These are phyloP conservation scores for Propithecus deckenii DNA, from an alignment of 2,797 vertebrate genomes.

Conservation along the genomic window DNA sequence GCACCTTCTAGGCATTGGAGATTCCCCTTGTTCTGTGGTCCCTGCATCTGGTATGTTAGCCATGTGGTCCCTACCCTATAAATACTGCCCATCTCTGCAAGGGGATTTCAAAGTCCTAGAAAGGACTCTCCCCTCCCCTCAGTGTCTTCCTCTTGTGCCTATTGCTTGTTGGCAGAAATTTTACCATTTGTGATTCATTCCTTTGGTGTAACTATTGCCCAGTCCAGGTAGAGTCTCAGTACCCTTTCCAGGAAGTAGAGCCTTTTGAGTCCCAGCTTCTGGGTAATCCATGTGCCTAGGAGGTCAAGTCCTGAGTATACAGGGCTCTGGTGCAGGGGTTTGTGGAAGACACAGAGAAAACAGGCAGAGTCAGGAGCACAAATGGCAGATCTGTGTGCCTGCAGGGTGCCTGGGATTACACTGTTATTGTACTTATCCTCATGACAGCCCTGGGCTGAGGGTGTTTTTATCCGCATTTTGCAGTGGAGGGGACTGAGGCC, in stretches of 20 bases:
- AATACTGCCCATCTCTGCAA: background rate
- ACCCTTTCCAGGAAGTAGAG: background rate
- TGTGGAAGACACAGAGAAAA: background rate
- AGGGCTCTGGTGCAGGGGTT: background rate
- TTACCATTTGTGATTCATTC: background rate
- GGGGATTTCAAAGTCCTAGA: background rate
- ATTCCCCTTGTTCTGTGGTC: background rate
- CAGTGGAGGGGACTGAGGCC: background rate
- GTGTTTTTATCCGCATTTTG: background rate
- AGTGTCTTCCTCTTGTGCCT: background rate
- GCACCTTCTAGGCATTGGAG: background rate
- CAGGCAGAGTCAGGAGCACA: background rate
- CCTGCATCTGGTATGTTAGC: background rate
- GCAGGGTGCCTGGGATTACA: background rate
- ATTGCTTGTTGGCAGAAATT: background rate
- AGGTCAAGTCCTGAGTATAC: background rate
- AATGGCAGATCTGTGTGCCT: background rate
- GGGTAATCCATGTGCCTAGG: background rate
- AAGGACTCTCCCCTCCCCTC: background rate
- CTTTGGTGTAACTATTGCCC: background rate
- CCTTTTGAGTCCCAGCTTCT: background rate
- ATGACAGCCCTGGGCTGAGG: background rate
- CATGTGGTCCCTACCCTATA: accelerated
- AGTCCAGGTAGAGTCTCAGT: background rate
- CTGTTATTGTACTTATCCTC: accelerated